A percentile compares a stretch with the other conserved stretches of the same genome.
Evolutionary conservation across 1,140 invertebrate species (phyloP).

Genomic region (Hetaerina americana): DNA sequence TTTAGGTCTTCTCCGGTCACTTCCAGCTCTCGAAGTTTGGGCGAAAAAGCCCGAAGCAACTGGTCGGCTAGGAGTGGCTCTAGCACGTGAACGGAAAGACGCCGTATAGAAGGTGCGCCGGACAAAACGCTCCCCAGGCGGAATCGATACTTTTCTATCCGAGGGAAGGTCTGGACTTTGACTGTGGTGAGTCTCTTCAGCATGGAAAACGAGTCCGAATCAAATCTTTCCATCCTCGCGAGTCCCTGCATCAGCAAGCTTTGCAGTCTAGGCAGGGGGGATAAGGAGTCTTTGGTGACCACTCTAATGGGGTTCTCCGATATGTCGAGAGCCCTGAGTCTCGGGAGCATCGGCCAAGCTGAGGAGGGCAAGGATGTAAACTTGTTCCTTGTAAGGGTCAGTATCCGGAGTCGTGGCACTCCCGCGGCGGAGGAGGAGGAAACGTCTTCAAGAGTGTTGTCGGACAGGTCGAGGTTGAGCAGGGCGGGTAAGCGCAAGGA

Average conservation of each 20-base stretch:
- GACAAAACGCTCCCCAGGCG: constrained; percentile 43
- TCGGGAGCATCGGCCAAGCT: constrained; percentile 39
- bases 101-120: constrained; percentile 40
- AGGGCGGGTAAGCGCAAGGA: constrained; percentile 55
- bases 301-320: constrained; percentile 50
- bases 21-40: constrained; percentile 61
- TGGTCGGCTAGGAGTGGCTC: constrained; percentile 56
- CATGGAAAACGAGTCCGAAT: constrained; percentile 46
- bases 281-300: constrained; percentile 38
- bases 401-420: constrained; percentile 43
- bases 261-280: constrained; percentile 31
- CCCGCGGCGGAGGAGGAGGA: constrained; percentile 46
- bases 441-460: constrained; percentile 50
- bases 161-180: constrained; percentile 48
- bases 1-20: constrained; percentile 59
- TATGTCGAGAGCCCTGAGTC: constrained; percentile 45
- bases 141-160: constrained; percentile 42
- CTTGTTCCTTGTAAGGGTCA: constrained; percentile 52
- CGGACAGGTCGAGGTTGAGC: constrained; percentile 58
- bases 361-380: constrained; percentile 47
- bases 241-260: constrained; percentile 31
- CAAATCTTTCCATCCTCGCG: constrained; percentile 33
- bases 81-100: constrained; percentile 52
- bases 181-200: constrained; percentile 44
- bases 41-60: constrained; percentile 51